These are phyloP conservation scores for Oscheius onirici DNA, from an alignment of 2,888 invertebrate genomes.

Conservation along the genomic window DNA sequence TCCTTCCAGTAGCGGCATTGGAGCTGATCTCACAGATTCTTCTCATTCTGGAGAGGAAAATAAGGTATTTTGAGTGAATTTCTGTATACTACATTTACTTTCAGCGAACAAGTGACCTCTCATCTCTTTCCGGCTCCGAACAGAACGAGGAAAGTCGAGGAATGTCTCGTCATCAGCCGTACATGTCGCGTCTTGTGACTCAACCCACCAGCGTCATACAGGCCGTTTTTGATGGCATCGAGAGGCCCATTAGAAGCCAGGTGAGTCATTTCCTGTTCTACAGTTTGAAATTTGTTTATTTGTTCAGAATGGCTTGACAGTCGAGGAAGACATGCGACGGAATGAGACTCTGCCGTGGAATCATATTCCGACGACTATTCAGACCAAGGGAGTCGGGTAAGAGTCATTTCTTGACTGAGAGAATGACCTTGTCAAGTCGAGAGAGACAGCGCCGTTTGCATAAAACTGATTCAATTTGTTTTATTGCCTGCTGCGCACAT, in stretches of 20 bases:
- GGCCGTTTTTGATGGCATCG: constrained; percentile 22
- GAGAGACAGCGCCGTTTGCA: neutral
- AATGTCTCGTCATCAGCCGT: constrained; percentile 28
- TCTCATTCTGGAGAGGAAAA: constrained; percentile 28
- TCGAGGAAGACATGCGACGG: constrained; percentile 29
- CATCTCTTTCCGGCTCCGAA: constrained; percentile 33
- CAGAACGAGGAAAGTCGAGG: constrained; percentile 16
- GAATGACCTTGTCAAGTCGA: constrained; percentile 4
- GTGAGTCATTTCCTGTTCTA: neutral
- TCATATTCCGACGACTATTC: constrained; percentile 22
- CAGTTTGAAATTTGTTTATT: neutral
- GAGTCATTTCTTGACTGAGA: neutral
- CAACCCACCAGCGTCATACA: constrained; percentile 23
- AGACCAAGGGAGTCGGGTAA: constrained; percentile 12
- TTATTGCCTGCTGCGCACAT: neutral
- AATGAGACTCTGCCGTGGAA: constrained; percentile 27
- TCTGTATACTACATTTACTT: no score
- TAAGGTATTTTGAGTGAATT: constrained; percentile 1
- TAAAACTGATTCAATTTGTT: constrained; percentile 25
- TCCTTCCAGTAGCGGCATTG: constrained; percentile 35
- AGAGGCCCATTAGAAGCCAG: neutral
- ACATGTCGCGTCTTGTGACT: constrained; percentile 11
- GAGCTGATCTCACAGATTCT: constrained; percentile 30
- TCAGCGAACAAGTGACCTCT: constrained; percentile 28
- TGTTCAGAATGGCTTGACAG: neutral